Evolutionary conservation across 2,113 vertebrate species (phyloP).

Genomic region (Hyla sarda): DNA sequence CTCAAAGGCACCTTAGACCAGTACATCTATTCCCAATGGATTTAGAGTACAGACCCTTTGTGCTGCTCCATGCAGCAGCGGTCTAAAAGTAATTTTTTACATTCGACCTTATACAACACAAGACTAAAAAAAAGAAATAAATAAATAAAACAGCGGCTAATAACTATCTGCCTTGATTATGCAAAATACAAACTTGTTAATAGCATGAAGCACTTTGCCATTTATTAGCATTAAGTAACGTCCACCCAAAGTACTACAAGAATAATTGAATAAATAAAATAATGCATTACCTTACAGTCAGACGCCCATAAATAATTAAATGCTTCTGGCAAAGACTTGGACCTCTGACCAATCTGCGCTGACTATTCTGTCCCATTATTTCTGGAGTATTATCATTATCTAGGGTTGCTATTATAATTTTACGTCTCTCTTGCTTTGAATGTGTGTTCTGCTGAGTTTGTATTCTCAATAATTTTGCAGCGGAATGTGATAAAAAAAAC

Average conservation of each 20-base stretch:
- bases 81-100: neutral
- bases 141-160: neutral
- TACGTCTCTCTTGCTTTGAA: slow-evolving; percentile 42
- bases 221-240: slow-evolving; percentile 31
- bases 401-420: slow-evolving; percentile 36
- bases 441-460: slow-evolving; percentile 40
- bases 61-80: neutral
- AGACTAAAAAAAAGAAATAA: neutral
- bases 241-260: slow-evolving; percentile 28
- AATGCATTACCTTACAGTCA: slow-evolving; percentile 42
- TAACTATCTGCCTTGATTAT: slow-evolving; percentile 19
- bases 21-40: neutral
- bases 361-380: slow-evolving; percentile 48
- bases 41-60: neutral
- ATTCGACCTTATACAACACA: neutral
- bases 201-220: slow-evolving; percentile 32
- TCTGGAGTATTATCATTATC: slow-evolving; percentile 52
- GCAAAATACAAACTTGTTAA: slow-evolving; percentile 42
- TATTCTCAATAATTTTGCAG: slow-evolving; percentile 48
- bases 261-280: slow-evolving; percentile 47
- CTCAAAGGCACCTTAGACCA: too few species aligned
- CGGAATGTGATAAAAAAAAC: slow-evolving; percentile 54
- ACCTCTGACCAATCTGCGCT: slow-evolving; percentile 52
- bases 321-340: slow-evolving; percentile 20
- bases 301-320: slow-evolving; percentile 49